Evolutionary conservation across 92 coral and sea anemone genomes (phyloP).

Genomic region (Epizoanthus fatuus): DNA sequence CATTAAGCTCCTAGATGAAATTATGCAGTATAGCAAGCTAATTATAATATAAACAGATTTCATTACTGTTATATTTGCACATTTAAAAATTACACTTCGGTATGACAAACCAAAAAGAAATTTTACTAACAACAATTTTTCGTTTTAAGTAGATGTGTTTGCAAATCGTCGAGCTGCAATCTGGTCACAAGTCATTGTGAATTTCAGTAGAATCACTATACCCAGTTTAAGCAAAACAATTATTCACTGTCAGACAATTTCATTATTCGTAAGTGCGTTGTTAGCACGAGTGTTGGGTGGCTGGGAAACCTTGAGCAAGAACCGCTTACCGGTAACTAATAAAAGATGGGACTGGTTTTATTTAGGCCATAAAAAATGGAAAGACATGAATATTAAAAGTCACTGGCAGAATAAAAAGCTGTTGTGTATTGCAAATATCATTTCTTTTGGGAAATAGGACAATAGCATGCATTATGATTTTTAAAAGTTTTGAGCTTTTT

Average conservation of each 20-base stretch:
- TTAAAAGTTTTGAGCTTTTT: too few species aligned
- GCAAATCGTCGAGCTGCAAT: not conserved
- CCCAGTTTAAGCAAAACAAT: not conserved
- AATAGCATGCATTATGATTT: too few species aligned
- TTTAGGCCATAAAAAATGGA: too few species aligned
- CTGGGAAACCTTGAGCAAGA: not conserved
- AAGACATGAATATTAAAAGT: too few species aligned
- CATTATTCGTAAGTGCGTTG: not conserved
- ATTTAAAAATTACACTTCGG: too few species aligned
- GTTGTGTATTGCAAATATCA: too few species aligned
- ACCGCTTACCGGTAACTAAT: not conserved
- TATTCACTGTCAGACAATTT: not conserved
- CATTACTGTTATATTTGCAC: not conserved
- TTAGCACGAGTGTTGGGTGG: not conserved
- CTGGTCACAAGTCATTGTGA: not conserved
- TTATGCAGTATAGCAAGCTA: constrained; percentile 3
- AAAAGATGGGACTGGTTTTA: too few species aligned
- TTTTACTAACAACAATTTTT: not conserved
- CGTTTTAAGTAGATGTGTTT: not conserved
- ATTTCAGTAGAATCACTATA: too few species aligned
- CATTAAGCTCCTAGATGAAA: not conserved
- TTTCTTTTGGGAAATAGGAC: too few species aligned
- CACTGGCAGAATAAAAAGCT: too few species aligned
- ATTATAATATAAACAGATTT: not conserved
- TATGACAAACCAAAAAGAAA: too few species aligned